These are phyloP conservation scores for Microdon myrmicae DNA, from an alignment of 2,888 invertebrate species.

Conservation along the genomic window DNA sequence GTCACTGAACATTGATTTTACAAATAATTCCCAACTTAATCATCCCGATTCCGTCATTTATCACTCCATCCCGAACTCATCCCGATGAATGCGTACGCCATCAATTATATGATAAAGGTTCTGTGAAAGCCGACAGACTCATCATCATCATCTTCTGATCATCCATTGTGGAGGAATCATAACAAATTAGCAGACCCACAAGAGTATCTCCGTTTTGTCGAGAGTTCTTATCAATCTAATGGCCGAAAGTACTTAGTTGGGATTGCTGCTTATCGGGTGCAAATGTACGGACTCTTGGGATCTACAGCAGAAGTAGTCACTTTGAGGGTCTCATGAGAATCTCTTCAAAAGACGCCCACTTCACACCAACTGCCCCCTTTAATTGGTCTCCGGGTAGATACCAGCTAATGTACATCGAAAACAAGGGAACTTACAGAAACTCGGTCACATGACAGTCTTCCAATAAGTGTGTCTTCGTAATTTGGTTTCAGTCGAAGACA, in stretches of 20 bases:
- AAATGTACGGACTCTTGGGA: slow-evolving; percentile 41
- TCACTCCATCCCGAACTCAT: slow-evolving; percentile 38
- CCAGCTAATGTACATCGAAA: slow-evolving; percentile 7
- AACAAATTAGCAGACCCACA: slow-evolving; percentile 44
- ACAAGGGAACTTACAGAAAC: not conserved
- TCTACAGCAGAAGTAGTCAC: slow-evolving; percentile 20
- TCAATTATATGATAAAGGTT: slow-evolving; percentile 39
- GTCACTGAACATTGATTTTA: too few species aligned
- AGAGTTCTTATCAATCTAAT: slow-evolving; percentile 32
- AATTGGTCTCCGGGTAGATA: slow-evolving; percentile 35
- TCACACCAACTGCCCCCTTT: slow-evolving; percentile 41
- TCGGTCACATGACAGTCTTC: too few species aligned
- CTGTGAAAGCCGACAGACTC: slow-evolving; percentile 48
- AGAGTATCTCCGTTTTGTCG: slow-evolving; percentile 6
- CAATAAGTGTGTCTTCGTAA: too few species aligned
- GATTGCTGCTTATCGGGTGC: slow-evolving; percentile 51
- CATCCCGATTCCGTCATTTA: slow-evolving; percentile 49
- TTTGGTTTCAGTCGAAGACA: too few species aligned
- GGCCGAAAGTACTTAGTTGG: slow-evolving; percentile 40
- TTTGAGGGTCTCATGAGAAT: slow-evolving; percentile 35
- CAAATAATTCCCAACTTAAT: slow-evolving; percentile 50
- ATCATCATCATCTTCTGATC: slow-evolving; percentile 17
- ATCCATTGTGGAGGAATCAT: slow-evolving; percentile 41
- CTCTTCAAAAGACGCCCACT: slow-evolving; percentile 35
- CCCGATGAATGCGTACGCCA: slow-evolving; percentile 47